Percentiles rank a stretch among this genome's conserved stretches.
phyloP scores from a whole-genome alignment of 2,113 vertebrate genomes.

The Zeus faber region DNA sequence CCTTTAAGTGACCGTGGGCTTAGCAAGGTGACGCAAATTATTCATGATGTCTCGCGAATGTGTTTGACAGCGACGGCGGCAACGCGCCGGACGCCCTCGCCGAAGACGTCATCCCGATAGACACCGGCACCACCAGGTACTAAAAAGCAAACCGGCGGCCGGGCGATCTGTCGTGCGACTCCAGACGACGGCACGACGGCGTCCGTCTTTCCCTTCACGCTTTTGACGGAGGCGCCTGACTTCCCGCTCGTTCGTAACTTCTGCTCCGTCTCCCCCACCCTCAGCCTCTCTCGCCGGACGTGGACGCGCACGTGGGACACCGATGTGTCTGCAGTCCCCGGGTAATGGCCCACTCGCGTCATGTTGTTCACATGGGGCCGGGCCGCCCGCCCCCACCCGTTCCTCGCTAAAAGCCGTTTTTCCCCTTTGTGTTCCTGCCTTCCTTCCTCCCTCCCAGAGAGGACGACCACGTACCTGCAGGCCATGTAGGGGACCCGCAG shows the following conservation, averaged over 20 bases:
- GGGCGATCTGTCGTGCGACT: not conserved
- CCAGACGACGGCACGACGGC: not conserved
- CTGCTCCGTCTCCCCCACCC: no score
- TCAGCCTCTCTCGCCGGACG: no score
- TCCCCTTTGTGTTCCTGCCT: not conserved
- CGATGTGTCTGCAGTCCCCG: conserved; percentile 28
- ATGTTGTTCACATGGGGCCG: conserved; percentile 10
- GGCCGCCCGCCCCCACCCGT: conserved; percentile 24
- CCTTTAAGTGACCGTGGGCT: not conserved
- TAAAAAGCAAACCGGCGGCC: no score
- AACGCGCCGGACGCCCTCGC: conserved; percentile 31
- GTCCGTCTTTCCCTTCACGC: conserved; percentile 8
- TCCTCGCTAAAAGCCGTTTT: conserved; percentile 59
- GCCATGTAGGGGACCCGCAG: conserved; percentile 35
- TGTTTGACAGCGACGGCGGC: conserved; percentile 19
- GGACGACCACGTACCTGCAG: conserved; percentile 19
- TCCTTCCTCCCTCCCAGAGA: conserved; percentile 40
- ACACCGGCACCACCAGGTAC: conserved; percentile 51
- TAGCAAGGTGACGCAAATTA: not conserved
- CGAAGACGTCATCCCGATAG: conserved; percentile 44
- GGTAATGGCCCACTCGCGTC: conserved; percentile 60
- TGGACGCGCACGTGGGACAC: conserved; percentile 50
- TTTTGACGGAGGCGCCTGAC: conserved; percentile 23
- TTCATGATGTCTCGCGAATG: not conserved
- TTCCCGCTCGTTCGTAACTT: no score